Percentiles rank a stretch among this genome's conserved stretches.
These are phyloP conservation scores for Antheraea yamamai DNA, from an alignment of 2,888 invertebrate genomes.

Conservation along the genomic window DNA sequence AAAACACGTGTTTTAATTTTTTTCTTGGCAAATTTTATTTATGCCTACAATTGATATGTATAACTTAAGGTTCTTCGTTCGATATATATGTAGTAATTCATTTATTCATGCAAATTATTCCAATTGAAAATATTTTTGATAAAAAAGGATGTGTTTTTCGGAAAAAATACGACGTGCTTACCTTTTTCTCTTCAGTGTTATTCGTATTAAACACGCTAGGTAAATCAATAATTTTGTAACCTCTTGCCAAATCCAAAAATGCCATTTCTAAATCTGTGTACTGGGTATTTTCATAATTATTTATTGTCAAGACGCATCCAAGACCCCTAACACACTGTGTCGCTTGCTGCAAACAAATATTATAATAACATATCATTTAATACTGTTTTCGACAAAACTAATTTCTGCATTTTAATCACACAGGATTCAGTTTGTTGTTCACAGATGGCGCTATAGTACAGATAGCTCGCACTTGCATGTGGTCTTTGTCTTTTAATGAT, in stretches of 20 bases:
- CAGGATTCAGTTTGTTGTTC: too few relatives aligned
- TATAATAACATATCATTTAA: background rate
- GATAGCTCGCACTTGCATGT: too few relatives aligned
- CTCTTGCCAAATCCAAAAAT: slow-evolving; percentile 28
- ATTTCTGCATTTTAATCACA: too few relatives aligned
- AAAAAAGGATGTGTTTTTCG: background rate
- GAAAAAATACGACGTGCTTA: background rate
- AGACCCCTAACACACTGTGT: background rate
- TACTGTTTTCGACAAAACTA: too few relatives aligned
- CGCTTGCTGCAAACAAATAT: background rate
- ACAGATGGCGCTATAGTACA: too few relatives aligned
- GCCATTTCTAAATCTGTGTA: slow-evolving; percentile 43
- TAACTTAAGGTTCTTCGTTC: too few relatives aligned
- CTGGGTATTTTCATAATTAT: slow-evolving; percentile 38
- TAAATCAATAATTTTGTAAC: slow-evolving; percentile 33
- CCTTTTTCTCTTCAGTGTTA: slow-evolving; percentile 19
- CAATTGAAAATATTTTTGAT: background rate
- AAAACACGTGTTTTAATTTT: too few relatives aligned
- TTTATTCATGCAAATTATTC: too few relatives aligned
- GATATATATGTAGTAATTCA: too few relatives aligned
- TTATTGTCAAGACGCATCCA: slow-evolving; percentile 39
- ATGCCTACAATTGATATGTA: too few relatives aligned
- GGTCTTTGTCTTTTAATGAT: too few relatives aligned
- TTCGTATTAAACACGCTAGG: background rate
- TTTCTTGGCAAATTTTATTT: too few relatives aligned